Percentiles rank a stretch among this genome's conserved stretches.
Evolutionary conservation across 2,797 vertebrate species (phyloP).

Genomic region (Epinephelus malabaricus): DNA sequence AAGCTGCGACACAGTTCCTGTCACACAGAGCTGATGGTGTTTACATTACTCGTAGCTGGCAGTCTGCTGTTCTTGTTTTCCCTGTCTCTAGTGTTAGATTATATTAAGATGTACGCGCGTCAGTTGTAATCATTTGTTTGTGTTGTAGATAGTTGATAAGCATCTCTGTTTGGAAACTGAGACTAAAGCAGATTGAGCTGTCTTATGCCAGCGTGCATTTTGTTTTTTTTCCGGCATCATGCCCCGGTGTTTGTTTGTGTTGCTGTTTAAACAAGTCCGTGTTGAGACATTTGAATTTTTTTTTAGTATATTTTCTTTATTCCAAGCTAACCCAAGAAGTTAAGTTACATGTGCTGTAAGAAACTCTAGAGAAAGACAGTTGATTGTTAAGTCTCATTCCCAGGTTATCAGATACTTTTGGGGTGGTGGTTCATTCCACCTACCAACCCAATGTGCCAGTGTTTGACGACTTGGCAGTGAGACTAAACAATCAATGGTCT

Average conservation of each 20-base stretch:
- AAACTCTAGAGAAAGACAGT: too few species aligned
- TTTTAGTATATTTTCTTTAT: background rate
- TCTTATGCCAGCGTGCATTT: constrained; percentile 11
- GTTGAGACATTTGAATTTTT: too few species aligned
- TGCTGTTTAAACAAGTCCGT: background rate
- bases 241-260: constrained; percentile 13
- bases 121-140: constrained; percentile 41
- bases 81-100: constrained; percentile 38
- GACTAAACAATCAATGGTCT: too few species aligned
- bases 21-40: constrained; percentile 47
- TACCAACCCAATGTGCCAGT: too few species aligned
- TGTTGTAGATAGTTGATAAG: constrained; percentile 34
- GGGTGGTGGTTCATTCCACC: too few species aligned
- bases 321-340: background rate
- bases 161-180: constrained; percentile 30
- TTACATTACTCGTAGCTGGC: constrained; percentile 30
- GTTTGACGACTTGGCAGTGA: too few species aligned
- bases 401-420: too few species aligned
- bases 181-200: constrained; percentile 27
- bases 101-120: constrained; percentile 16
- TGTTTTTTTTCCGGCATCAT: constrained; percentile 5
- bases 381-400: too few species aligned
- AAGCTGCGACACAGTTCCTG: constrained; percentile 55
- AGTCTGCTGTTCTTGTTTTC: constrained; percentile 56
- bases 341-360: background rate